These are phyloP conservation scores for Lipotes vexillifer DNA, from an alignment of 2,113 vertebrate species.

Conservation along the genomic window DNA sequence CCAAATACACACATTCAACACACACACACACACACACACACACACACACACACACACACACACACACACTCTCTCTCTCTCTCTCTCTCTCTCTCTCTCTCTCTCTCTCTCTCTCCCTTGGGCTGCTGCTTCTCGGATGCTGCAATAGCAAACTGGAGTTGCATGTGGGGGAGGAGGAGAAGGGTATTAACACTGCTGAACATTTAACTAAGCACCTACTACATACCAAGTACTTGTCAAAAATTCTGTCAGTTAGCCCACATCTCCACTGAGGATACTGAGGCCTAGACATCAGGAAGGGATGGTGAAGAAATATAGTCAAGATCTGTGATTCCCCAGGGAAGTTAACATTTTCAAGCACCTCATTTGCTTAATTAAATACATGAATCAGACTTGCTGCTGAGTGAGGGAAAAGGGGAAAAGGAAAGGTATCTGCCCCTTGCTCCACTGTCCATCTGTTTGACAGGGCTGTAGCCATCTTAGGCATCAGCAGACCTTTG, in stretches of 20 bases:
- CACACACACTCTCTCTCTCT: not conserved
- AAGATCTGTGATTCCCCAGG: not conserved
- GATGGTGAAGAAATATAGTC: not conserved
- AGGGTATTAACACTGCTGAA: not conserved
- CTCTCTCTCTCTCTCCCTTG: accelerated
- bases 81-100: not conserved
- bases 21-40: not conserved
- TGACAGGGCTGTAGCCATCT: not conserved
- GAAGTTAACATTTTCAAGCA: not conserved
- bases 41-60: not conserved
- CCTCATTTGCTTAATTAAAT: not conserved
- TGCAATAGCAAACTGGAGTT: not conserved
- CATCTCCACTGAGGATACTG: not conserved
- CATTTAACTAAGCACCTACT: not conserved
- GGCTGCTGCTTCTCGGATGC: not conserved
- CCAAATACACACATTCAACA: not conserved
- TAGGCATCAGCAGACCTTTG: not conserved
- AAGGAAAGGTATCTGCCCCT: not conserved
- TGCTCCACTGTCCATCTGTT: not conserved
- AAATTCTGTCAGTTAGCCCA: not conserved
- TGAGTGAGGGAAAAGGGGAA: not conserved
- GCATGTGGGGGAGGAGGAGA: not conserved
- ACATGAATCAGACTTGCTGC: not conserved
- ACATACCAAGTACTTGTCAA: not conserved
- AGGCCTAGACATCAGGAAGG: not conserved